These are phyloP conservation scores for Nibea albiflora DNA, from an alignment of 2,113 vertebrate genomes.

Conservation along the genomic window DNA sequence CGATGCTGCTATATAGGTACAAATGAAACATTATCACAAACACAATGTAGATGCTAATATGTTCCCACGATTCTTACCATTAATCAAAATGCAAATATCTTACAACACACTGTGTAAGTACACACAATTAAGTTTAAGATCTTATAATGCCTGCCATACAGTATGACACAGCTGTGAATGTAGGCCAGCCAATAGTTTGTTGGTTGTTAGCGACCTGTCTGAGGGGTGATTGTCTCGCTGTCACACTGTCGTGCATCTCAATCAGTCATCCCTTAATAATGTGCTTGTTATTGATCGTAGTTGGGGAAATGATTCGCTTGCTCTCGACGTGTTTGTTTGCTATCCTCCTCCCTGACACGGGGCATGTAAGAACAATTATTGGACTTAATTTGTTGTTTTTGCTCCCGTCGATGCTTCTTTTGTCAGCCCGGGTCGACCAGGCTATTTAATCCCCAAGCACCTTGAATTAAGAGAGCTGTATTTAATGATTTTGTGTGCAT, in stretches of 20 bases:
- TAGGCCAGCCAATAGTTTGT: constrained; percentile 58
- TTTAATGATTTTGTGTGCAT: constrained; percentile 8
- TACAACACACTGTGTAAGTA: constrained; percentile 42
- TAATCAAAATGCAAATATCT: constrained; percentile 42
- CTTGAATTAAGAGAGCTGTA: not conserved
- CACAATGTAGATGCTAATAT: not conserved
- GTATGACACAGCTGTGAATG: constrained; percentile 59
- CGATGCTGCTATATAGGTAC: constrained; percentile 15
- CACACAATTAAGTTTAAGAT: constrained; percentile 49
- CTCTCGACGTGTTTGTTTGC: constrained; percentile 44
- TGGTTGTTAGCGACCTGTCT: constrained; percentile 56
- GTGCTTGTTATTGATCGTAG: constrained; percentile 55
- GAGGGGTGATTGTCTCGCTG: constrained; percentile 59
- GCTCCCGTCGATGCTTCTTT: constrained; percentile 14
- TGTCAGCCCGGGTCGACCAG: not conserved
- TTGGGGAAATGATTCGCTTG: constrained; percentile 31
- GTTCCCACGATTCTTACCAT: constrained; percentile 1
- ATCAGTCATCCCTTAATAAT: constrained; percentile 63
- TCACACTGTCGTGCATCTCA: constrained; percentile 58
- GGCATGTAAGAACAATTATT: constrained; percentile 35
- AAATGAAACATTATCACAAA: constrained; percentile 21
- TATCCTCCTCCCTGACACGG: constrained; percentile 9
- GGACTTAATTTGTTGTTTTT: constrained; percentile 39
- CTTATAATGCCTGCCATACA: constrained; percentile 57
- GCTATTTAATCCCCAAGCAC: constrained; percentile 7